Percentiles rank a stretch among this genome's conserved stretches.
Conservation (phyloP, 2,888 invertebrate species). For the Caenorhabditis sp. region DNA sequence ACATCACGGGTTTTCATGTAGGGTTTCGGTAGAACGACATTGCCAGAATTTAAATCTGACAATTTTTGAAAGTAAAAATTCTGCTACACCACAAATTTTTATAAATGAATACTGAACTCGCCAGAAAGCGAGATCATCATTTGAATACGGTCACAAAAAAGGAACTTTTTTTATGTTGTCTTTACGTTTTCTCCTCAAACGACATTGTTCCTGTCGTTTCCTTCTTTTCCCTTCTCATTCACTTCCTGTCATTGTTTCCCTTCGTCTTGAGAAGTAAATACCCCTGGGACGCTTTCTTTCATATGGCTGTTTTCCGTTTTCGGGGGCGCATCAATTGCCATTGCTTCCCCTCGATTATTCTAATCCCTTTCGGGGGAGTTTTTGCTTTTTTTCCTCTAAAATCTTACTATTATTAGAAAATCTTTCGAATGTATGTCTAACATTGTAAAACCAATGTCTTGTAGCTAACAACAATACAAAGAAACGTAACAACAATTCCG, state of each 20-base stretch:
- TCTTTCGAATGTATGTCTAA: background rate
- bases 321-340: conserved; percentile 52
- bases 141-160: too few relatives aligned
- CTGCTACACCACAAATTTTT: too few relatives aligned
- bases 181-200: conserved; percentile 14
- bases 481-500: too few relatives aligned
- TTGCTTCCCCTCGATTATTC: conserved; percentile 50
- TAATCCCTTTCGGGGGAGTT: conserved; percentile 47
- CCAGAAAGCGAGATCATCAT: too few relatives aligned
- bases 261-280: conserved; percentile 39
- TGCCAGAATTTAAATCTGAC: too few relatives aligned
- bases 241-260: conserved; percentile 40
- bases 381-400: too few relatives aligned
- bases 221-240: conserved; percentile 39
- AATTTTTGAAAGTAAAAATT: too few relatives aligned
- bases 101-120: too few relatives aligned
- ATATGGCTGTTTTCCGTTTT: conserved; percentile 51
- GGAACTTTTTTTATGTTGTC: conserved; percentile 50
- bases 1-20: too few relatives aligned
- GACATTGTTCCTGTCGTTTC: conserved; percentile 36
- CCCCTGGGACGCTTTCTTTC: conserved; percentile 40
- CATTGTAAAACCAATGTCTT: conserved; percentile 14
- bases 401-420: background rate
- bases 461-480: too few relatives aligned
- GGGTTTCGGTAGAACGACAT: too few relatives aligned